Evolutionary conservation across 2,888 invertebrate genomes (phyloP).

Genomic region (Junonia oenone): DNA sequence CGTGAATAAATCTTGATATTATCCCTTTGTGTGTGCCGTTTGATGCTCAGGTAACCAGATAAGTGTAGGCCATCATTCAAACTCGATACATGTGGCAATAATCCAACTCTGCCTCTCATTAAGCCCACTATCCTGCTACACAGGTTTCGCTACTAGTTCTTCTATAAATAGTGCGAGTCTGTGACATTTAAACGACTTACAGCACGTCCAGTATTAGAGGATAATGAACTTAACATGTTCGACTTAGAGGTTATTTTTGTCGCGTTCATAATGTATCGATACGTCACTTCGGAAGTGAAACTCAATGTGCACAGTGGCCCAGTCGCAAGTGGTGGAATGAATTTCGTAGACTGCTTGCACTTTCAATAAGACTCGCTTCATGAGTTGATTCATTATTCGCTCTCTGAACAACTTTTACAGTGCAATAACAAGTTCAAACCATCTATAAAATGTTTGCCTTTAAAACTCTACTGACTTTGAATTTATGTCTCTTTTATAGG

Average conservation of each 20-base stretch:
- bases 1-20: slow-evolving; percentile 33
- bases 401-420: slow-evolving; percentile 40
- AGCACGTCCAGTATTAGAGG: slow-evolving; percentile 13
- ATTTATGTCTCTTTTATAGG: no score
- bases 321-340: slow-evolving; percentile 64
- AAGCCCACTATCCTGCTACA: slow-evolving; percentile 57
- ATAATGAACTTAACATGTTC: slow-evolving; percentile 33
- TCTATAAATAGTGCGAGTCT: slow-evolving; percentile 61
- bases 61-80: slow-evolving; percentile 40
- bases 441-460: slow-evolving; percentile 3
- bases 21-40: slow-evolving; percentile 28
- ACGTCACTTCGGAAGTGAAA: slow-evolving; percentile 27
- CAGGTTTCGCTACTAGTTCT: slow-evolving; percentile 66
- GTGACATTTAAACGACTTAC: slow-evolving; percentile 35
- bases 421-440: slow-evolving; percentile 26
- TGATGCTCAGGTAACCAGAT: slow-evolving; percentile 36
- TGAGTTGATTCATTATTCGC: slow-evolving; percentile 46
- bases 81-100: slow-evolving; percentile 46
- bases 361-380: slow-evolving; percentile 60
- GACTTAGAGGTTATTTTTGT: slow-evolving; percentile 34
- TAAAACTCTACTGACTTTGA: background rate
- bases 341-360: slow-evolving; percentile 68
- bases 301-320: slow-evolving; percentile 51
- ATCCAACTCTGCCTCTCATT: slow-evolving; percentile 57
- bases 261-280: slow-evolving; percentile 11